Evolutionary conservation across 2,888 invertebrate species (phyloP).

Genomic region (Andrena bicolor): DNA sequence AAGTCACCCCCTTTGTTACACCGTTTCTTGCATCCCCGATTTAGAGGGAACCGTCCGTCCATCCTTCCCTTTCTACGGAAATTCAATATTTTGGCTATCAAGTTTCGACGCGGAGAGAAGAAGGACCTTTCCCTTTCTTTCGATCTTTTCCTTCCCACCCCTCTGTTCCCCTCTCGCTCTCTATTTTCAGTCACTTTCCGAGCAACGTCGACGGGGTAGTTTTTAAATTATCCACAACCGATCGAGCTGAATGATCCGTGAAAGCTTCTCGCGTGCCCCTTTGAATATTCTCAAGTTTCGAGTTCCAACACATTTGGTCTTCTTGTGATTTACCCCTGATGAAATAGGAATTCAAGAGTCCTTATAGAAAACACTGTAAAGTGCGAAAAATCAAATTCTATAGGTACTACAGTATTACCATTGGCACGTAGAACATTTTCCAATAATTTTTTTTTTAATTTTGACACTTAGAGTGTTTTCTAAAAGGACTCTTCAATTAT

Average conservation of each 20-base stretch:
- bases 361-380: neutral
- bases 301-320: slow-evolving; percentile 34
- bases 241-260: slow-evolving; percentile 41
- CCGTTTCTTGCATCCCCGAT: slow-evolving; percentile 66
- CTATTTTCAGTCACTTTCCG: slow-evolving; percentile 33
- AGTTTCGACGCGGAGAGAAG: slow-evolving; percentile 68
- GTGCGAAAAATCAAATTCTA: no score
- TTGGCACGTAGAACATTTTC: no score
- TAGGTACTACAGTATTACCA: no score
- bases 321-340: slow-evolving; percentile 3
- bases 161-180: slow-evolving; percentile 35
- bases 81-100: slow-evolving; percentile 83
- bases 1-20: slow-evolving; percentile 64
- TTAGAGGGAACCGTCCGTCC: slow-evolving; percentile 59
- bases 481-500: no score
- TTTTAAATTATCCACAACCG: slow-evolving; percentile 53
- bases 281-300: slow-evolving; percentile 51
- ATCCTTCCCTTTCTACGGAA: slow-evolving; percentile 69
- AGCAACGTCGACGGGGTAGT: slow-evolving; percentile 57
- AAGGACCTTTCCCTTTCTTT: slow-evolving; percentile 37
- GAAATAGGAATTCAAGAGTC: slow-evolving; percentile 1
- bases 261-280: slow-evolving; percentile 42
- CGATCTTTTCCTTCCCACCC: slow-evolving; percentile 19
- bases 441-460: no score
- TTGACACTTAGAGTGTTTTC: no score